These are phyloP conservation scores for Megalurothrips usitatus DNA, from an alignment of 2,888 invertebrate genomes.

Conservation along the genomic window DNA sequence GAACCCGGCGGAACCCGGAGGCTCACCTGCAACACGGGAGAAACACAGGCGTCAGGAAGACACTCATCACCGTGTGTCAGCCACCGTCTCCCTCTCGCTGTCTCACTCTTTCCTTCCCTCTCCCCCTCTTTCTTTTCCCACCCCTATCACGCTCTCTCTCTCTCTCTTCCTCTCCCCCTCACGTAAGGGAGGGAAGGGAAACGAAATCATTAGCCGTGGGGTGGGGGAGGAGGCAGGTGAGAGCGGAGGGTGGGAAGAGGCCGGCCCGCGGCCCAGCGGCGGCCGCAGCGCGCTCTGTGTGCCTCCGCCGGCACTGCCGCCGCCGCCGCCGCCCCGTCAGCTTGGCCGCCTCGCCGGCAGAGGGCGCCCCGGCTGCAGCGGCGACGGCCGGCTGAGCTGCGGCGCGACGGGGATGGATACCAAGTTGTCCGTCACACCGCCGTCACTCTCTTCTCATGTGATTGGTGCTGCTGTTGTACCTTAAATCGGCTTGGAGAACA, in stretches of 20 bases:
- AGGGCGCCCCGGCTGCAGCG: neutral
- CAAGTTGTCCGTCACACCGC: neutral
- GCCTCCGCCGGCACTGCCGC: neutral
- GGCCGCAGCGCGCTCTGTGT: constrained; percentile 7
- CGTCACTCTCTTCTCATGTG: neutral
- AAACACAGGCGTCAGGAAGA: too few relatives aligned
- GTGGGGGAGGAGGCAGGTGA: neutral
- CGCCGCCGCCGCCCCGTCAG: neutral
- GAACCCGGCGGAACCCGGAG: too few relatives aligned
- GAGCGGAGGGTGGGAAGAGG: neutral
- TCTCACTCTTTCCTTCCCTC: neutral
- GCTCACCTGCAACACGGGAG: too few relatives aligned
- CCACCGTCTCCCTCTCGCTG: neutral
- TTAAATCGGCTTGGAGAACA: too few relatives aligned
- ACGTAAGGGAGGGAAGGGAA: neutral
- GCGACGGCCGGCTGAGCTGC: too few relatives aligned
- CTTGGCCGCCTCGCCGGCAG: neutral
- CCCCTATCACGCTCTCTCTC: neutral
- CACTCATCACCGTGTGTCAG: too few relatives aligned
- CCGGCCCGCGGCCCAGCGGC: neutral
- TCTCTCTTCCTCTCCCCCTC: neutral
- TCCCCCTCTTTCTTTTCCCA: neutral
- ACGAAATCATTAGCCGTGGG: neutral
- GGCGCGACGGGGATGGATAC: neutral
- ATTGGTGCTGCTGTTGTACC: neutral